These are phyloP conservation scores for Trileptium ribeirensis DNA, from an alignment of 2,888 invertebrate genomes.

Conservation along the genomic window DNA sequence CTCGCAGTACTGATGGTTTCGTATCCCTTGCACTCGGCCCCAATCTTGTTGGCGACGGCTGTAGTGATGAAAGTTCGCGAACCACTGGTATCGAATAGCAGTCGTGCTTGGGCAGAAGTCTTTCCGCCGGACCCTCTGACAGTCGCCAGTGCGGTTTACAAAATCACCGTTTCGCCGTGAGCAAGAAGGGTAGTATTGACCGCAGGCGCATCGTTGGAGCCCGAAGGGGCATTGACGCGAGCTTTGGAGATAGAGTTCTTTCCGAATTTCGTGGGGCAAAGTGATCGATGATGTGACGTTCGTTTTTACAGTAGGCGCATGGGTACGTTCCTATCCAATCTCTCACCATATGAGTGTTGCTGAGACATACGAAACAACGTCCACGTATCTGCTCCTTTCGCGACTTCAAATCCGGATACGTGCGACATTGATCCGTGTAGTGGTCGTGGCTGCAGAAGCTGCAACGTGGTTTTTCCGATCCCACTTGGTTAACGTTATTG, in stretches of 20 bases:
- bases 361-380: conserved; percentile 1
- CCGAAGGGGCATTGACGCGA: neutral
- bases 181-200: neutral
- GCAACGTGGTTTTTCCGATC: neutral
- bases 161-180: neutral
- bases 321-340: neutral
- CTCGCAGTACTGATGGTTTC: neutral
- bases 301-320: conserved; percentile 7
- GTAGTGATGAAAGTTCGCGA: neutral
- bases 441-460: neutral
- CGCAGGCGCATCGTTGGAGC: neutral
- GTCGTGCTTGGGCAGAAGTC: neutral
- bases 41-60: neutral
- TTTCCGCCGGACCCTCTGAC: neutral
- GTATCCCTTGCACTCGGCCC: neutral
- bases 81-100: neutral
- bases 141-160: neutral
- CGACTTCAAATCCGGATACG: neutral
- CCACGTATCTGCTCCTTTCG: neutral
- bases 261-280: neutral
- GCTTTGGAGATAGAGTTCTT: neutral
- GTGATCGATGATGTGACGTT: neutral
- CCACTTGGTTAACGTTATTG: neutral
- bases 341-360: neutral
- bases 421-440: neutral